phyloP scores from a whole-genome alignment of 2,113 vertebrate species.

The Centropus bengalensis region DNA sequence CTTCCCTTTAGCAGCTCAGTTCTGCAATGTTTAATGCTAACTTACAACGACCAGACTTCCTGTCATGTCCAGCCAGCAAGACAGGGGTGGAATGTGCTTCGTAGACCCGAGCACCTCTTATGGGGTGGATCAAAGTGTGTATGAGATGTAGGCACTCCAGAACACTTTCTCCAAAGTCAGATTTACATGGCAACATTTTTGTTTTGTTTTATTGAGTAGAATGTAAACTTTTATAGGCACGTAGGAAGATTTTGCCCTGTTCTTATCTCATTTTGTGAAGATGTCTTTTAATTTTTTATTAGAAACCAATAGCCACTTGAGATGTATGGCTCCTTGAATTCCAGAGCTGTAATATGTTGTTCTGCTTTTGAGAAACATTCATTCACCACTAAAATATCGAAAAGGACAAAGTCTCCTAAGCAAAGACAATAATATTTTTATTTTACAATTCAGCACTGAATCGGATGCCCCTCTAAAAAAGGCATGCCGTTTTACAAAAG shows the following conservation, averaged over 20 bases:
- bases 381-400: too few relatives aligned
- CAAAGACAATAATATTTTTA: too few relatives aligned
- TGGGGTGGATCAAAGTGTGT: background rate
- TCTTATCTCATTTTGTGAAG: background rate
- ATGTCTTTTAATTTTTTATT: background rate
- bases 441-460: too few relatives aligned
- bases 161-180: background rate
- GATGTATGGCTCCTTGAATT: background rate
- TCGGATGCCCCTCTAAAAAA: too few relatives aligned
- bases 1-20: conserved; percentile 40
- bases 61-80: background rate
- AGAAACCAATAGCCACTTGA: background rate
- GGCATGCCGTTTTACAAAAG: too few relatives aligned
- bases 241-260: background rate
- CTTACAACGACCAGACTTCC: conserved; percentile 33
- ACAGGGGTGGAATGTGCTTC: background rate
- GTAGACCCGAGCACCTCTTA: background rate
- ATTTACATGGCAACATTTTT: background rate
- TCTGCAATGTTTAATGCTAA: background rate
- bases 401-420: too few relatives aligned
- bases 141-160: background rate
- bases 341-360: background rate
- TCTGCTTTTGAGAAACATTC: background rate
- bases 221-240: background rate
- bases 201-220: background rate